A percentile compares a stretch with the other conserved stretches of the same genome.
Evolutionary conservation across 92 coral and sea anemone species (phyloP).

Genomic region (Pocillopora meandrina): DNA sequence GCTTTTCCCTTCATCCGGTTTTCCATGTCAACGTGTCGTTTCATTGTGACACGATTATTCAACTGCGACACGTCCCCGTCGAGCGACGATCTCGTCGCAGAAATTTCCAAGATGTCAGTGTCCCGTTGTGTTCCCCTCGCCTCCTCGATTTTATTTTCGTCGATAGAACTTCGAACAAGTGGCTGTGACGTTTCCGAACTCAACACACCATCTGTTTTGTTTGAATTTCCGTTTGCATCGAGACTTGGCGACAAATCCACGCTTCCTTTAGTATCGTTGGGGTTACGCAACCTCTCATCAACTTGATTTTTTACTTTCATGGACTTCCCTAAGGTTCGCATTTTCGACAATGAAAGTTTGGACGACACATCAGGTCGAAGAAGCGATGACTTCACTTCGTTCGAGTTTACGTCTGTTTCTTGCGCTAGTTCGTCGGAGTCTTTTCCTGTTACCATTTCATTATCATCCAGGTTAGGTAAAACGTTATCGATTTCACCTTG

Average conservation of each 20-base stretch:
- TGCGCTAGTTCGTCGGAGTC: slow-evolving; percentile 1
- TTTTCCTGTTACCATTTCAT: slow-evolving; percentile 1
- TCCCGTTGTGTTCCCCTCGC: neutral
- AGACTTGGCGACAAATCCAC: neutral
- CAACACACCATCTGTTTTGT: neutral
- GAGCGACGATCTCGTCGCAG: neutral
- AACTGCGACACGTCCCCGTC: slow-evolving; percentile 7
- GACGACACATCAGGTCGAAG: neutral
- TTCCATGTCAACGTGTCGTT: neutral
- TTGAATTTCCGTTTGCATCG: neutral
- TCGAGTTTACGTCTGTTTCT: slow-evolving; percentile 28
- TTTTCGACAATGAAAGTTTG: neutral
- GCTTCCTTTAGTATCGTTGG: neutral
- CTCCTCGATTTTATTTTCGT: neutral
- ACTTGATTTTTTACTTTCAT: neutral
- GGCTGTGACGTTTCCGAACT: neutral
- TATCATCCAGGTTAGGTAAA: neutral
- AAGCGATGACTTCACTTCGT: slow-evolving; percentile 11
- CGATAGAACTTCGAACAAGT: neutral
- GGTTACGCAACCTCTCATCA: neutral
- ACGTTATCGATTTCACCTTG: neutral
- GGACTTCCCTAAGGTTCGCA: neutral
- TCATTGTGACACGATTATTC: neutral
- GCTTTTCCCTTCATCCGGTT: slow-evolving; percentile 21
- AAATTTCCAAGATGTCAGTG: neutral